Evolutionary conservation across 2,888 invertebrate genomes (phyloP), one percentile per base, ranked within the genome.

Genomic region (Incurvaria masculella): DNA sequence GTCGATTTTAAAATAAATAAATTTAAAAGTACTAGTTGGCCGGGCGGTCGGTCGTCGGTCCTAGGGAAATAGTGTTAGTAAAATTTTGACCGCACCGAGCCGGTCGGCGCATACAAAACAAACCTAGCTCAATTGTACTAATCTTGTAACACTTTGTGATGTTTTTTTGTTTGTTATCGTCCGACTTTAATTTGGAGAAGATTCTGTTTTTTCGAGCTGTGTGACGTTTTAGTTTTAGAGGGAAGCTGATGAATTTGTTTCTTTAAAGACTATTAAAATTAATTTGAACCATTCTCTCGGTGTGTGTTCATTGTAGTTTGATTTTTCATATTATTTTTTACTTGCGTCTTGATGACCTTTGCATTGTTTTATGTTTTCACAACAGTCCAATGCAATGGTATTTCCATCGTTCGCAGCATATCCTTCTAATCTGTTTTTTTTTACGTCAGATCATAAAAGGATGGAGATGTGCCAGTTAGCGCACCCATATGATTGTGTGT

Each of bases 261-360:
- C 58, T 56, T 72, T 75, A 74, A 62, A 68, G 61, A 69, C 69
- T 76, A 76, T 76, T 76, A 76, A 76, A 76, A 74, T 73, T 73
- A 72, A 73, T 76, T 76, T 74, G 70, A 74, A 75, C 73, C 71
- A 72, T 71, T 70, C 59, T 57, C 63, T 58, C 57, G 64, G 71
- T 68, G 69, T 72, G 72, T 72, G 61, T 60, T 61, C 33, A 55
- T 67, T 64, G 64, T 70, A 68, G 65, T 62, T 66, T 65, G 64
- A 57, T 63, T 63, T 58, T 64, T 62, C 63, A 14, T 23, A 6
- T 23, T 10, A 14, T 33, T 33, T 33, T 14, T 33, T 14, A 33
- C 4, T 33, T 33, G 8, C 14, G 33, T 33, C 14, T 33, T 14
- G 3, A 33, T 6, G 4, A 23, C 23, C 10, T 23, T 6, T 23